Percentiles rank a stretch among this genome's conserved stretches.
phyloP scores from a whole-genome alignment of 2,797 vertebrate species.

The Petrocephalus sullivani region DNA sequence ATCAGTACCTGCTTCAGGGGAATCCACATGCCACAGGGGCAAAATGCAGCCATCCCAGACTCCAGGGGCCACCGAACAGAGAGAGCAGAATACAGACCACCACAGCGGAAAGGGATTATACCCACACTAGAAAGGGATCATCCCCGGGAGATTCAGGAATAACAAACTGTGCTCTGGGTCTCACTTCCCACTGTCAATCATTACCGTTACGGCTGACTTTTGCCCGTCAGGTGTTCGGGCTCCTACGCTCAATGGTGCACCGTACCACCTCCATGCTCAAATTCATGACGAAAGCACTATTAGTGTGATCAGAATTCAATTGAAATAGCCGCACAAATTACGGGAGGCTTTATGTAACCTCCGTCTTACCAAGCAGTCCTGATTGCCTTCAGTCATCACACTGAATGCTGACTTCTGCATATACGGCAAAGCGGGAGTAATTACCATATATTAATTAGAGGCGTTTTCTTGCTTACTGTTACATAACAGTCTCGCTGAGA shows the following conservation, averaged over 20 bases:
- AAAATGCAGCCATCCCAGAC: not conserved
- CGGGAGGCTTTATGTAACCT: not conserved
- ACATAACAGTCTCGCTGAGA: not conserved
- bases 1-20: not conserved
- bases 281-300: not conserved
- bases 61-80: not conserved
- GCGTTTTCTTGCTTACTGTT: not conserved
- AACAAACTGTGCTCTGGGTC: not conserved
- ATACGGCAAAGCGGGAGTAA: not conserved
- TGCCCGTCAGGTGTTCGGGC: not conserved
- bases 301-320: not conserved
- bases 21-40: not conserved
- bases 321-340: not conserved
- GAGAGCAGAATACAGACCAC: not conserved
- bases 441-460: not conserved
- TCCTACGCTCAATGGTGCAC: not conserved
- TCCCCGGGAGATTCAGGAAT: not conserved
- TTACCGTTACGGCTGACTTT: not conserved
- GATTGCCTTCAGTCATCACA: not conserved
- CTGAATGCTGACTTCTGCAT: conserved; percentile 1
- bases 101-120: not conserved
- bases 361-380: not conserved
- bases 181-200: not conserved
- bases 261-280: not conserved
- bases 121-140: not conserved